Percentiles rank a stretch among this genome's conserved stretches.
phyloP scores from a whole-genome alignment of 2,888 invertebrate genomes.

The Zonitis immaculata region DNA sequence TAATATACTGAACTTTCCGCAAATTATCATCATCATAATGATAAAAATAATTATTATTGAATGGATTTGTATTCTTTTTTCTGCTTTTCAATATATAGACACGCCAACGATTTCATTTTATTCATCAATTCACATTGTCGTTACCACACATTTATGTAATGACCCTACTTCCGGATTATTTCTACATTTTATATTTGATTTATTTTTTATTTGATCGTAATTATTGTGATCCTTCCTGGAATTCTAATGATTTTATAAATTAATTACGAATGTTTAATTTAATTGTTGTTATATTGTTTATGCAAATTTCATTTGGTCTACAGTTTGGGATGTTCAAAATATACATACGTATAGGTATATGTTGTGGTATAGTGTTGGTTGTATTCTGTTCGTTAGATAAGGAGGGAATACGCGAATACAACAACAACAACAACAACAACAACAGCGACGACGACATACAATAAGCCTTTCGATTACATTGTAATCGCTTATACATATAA shows the following conservation, averaged over 20 bases:
- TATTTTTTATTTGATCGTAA: too few species aligned
- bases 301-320: too few species aligned
- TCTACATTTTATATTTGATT: too few species aligned
- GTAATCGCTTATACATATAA: constrained; percentile 32
- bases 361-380: neutral
- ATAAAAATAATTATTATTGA: neutral
- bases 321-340: too few species aligned
- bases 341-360: too few species aligned
- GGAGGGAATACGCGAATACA: constrained; percentile 31
- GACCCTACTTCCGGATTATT: neutral
- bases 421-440: too few species aligned
- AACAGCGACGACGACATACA: too few species aligned
- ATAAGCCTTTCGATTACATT: constrained; percentile 42
- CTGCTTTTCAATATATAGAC: too few species aligned
- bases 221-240: too few species aligned
- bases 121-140: neutral
- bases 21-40: neutral
- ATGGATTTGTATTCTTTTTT: neutral
- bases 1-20: neutral
- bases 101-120: neutral
- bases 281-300: too few species aligned
- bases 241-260: too few species aligned
- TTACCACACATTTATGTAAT: neutral
- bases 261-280: too few species aligned
- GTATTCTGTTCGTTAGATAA: constrained; percentile 27